Evolutionary conservation across 2,797 vertebrate genomes (phyloP).

Genomic region (Typhlichthys subterraneus): DNA sequence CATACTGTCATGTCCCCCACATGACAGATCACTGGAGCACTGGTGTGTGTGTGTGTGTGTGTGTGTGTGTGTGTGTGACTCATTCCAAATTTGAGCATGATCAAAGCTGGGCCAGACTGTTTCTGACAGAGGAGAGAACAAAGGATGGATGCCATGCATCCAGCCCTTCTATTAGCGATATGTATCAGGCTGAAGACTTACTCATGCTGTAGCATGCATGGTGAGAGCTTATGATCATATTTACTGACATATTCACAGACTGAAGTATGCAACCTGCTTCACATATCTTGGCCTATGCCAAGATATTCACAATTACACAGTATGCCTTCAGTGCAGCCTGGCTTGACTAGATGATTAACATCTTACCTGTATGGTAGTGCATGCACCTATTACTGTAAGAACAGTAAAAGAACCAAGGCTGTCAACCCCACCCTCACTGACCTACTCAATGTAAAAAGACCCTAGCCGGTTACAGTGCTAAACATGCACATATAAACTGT

Average conservation of each 20-base stretch:
- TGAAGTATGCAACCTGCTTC: conserved; percentile 3
- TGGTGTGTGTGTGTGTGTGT: conserved; percentile 1
- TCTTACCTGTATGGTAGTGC: too few relatives aligned
- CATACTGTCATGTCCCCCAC: conserved; percentile 10
- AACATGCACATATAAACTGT: too few relatives aligned
- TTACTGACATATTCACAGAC: conserved; percentile 41
- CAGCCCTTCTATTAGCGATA: conserved; percentile 43
- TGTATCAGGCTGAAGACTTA: conserved; percentile 26
- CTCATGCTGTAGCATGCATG: neutral
- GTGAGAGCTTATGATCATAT: conserved; percentile 34
- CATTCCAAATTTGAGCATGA: conserved; percentile 55
- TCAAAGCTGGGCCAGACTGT: conserved; percentile 57
- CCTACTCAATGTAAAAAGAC: too few relatives aligned
- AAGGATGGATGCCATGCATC: conserved; percentile 41
- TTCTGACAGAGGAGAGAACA: conserved; percentile 38
- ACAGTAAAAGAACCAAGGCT: too few relatives aligned
- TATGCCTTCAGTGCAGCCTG: too few relatives aligned
- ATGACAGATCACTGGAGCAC: neutral
- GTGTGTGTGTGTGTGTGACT: conserved; percentile 45
- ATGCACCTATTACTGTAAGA: too few relatives aligned
- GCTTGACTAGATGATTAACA: too few relatives aligned
- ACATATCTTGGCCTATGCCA: neutral
- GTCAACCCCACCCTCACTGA: too few relatives aligned
- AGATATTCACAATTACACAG: too few relatives aligned
- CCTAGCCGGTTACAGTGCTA: too few relatives aligned